A percentile compares a stretch with the other conserved stretches of the same genome.
These are phyloP conservation scores for Scolopax mira DNA, from an alignment of 2,113 vertebrate species.

Conservation along the genomic window DNA sequence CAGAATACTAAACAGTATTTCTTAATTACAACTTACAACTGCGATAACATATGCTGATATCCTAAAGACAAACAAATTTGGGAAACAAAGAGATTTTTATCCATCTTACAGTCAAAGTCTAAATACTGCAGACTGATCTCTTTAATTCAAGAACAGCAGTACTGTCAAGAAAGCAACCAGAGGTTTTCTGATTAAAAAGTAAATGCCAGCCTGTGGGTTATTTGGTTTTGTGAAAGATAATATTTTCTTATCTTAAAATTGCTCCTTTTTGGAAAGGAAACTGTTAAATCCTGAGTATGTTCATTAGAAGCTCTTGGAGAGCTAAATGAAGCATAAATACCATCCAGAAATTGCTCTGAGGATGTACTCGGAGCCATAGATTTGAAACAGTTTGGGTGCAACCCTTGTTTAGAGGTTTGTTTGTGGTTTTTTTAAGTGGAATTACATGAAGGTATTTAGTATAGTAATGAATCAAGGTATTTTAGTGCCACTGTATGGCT, in stretches of 20 bases:
- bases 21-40: background rate
- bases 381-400: background rate
- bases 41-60: background rate
- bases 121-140: background rate
- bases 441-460: background rate
- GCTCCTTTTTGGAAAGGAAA: background rate
- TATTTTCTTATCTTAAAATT: background rate
- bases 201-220: background rate
- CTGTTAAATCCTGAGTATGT: background rate
- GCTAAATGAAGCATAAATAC: slow-evolving; percentile 44
- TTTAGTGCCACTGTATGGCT: background rate
- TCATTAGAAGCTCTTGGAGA: background rate
- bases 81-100: background rate
- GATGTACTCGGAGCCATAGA: background rate
- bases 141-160: background rate
- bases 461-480: background rate
- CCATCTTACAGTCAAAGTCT: background rate
- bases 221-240: background rate
- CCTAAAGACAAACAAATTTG: background rate
- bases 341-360: slow-evolving; percentile 22
- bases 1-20: background rate
- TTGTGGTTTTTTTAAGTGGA: background rate
- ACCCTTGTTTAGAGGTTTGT: background rate
- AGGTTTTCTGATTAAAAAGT: background rate
- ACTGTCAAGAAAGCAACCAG: background rate